Base-by-base conservation (phyloP, 2,113 vertebrate genomes). In the Muntiacus muntjak region DNA sequence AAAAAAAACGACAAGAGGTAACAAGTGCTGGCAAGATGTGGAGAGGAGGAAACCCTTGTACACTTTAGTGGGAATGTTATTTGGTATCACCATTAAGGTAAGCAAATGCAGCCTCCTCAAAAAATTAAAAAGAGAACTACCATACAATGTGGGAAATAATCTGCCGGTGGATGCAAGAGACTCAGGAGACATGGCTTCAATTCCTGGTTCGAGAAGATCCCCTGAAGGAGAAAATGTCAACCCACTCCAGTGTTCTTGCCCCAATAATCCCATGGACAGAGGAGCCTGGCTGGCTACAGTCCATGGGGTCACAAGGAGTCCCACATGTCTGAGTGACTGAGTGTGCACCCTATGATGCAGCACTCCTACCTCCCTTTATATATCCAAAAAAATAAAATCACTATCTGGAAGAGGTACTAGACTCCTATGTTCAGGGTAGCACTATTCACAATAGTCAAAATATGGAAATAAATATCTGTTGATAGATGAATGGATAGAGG, bases 341-440 rank as follows among this genome's bases (percentile, higher is more conserved):
- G n/a, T 2, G 1, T 6, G 9, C n/a, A 6, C 19, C 9, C n/a
- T 30, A 9, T 21, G 45, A 81, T 40, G 0, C 11, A 82, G 26
- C 25, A 64, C 28, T 28, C 33, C 11, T 81, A 47, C 26, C 47
- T 79, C 8, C 30, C 26, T 50, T 4, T 47, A 30, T 36, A 58
- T 58, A 86, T 21, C 40, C 36, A n/a, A 76, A 58, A 12, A 47
- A 76, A 86, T 36, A 2, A 76, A 36, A 58, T 50, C 16, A 55
- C 33, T 36, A 16, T 36, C 33, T 76, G 54, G 45, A 58, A 58
- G 43, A 86, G 40, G 15, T 23, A 76, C 28, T 36, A 33, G 30
- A 36, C 13, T 47, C 21, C 15, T 86, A 50, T 36, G 30, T 47
- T 60, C 15, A 71, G 33, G 67, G 36, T 6, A 93, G 14, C 28